Conservation (phyloP, 2,113 vertebrate species). For the Caloenas nicobarica region DNA sequence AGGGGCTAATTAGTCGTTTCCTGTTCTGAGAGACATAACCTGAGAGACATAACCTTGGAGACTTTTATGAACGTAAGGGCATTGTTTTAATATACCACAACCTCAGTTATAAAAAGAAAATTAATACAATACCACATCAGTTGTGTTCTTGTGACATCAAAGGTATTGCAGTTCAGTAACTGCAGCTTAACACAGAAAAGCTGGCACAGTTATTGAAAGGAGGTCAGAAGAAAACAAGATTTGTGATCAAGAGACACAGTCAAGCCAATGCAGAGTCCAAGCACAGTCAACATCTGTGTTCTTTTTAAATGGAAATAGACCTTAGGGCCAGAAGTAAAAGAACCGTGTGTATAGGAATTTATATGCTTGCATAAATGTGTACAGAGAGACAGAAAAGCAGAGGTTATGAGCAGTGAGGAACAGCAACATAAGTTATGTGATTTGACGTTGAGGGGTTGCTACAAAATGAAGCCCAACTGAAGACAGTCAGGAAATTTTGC, state of each 20-base stretch:
- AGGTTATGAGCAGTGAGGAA: background rate
- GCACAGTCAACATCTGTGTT: background rate
- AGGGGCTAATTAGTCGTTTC: background rate
- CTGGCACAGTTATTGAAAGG: background rate
- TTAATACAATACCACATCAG: background rate
- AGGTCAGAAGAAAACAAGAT: background rate
- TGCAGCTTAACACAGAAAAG: background rate
- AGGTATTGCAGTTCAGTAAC: background rate
- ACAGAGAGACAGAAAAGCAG: background rate
- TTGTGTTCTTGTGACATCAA: background rate
- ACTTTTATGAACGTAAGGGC: background rate
- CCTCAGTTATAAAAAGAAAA: background rate
- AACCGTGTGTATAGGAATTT: background rate
- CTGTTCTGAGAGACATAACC: background rate
- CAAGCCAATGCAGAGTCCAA: background rate
- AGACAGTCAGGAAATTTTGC: background rate
- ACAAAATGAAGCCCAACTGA: background rate
- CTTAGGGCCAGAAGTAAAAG: background rate
- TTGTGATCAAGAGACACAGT: background rate
- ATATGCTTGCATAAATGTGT: background rate
- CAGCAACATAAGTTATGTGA: background rate
- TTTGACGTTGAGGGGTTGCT: background rate
- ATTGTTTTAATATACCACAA: background rate
- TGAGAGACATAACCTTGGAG: background rate
- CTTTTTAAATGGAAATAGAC: background rate